Conservation (phyloP, 2,797 vertebrate species). For the Telmatherina bonti region DNA sequence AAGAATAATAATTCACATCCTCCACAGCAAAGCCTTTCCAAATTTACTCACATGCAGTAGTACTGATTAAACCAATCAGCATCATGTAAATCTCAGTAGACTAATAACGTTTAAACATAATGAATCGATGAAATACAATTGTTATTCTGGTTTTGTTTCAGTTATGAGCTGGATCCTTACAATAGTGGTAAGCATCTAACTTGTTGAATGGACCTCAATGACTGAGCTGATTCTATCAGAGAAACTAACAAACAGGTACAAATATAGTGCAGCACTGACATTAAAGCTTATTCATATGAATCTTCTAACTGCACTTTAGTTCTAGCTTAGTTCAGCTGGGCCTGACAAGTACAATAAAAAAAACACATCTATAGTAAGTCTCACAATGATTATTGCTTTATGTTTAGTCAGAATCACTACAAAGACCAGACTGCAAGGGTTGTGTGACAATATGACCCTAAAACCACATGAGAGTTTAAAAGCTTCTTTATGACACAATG, state of each 20-base stretch:
- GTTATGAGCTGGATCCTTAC: background rate
- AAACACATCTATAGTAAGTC: background rate
- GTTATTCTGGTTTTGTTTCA: background rate
- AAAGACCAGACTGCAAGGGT: background rate
- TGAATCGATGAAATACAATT: background rate
- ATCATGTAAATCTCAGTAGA: background rate
- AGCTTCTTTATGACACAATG: constrained; percentile 17
- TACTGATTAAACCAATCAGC: background rate
- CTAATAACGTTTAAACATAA: background rate
- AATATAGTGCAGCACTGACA: background rate
- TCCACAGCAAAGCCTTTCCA: background rate
- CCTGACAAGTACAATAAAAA: too few relatives aligned
- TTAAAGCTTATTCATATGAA: background rate
- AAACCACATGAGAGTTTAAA: constrained; percentile 28
- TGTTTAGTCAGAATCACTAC: background rate
- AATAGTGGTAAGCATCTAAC: constrained; percentile 11
- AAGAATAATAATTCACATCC: background rate
- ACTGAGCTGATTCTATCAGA: constrained; percentile 23
- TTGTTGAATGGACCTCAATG: constrained; percentile 38
- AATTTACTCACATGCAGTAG: background rate
- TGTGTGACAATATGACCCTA: constrained; percentile 8
- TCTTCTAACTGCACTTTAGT: background rate
- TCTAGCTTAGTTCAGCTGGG: too few relatives aligned
- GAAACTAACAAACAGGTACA: background rate
- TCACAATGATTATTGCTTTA: background rate